A percentile compares a stretch with the other conserved stretches of the same genome.
Conservation (phyloP, 1,140 invertebrate species). For the Grapholita molesta region DNA sequence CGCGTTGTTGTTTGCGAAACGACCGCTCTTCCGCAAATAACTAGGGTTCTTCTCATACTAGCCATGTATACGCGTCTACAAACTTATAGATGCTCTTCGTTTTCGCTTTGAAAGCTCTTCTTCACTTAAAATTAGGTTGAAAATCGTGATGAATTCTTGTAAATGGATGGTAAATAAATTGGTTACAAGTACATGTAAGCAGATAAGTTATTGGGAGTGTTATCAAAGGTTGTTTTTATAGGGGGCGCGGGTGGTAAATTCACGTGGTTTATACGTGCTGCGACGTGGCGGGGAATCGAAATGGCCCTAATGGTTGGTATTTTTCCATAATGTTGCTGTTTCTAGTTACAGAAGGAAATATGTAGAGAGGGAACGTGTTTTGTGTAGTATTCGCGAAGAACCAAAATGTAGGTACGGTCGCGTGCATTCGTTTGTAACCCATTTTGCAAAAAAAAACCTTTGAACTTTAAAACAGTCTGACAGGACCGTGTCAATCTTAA, state of each 20-base stretch:
- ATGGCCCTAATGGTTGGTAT: neutral
- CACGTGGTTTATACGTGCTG: neutral
- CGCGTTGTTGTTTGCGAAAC: neutral
- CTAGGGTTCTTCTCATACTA: neutral
- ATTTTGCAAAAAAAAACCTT: too few relatives aligned
- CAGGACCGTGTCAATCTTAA: too few relatives aligned
- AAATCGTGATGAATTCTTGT: neutral
- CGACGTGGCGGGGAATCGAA: neutral
- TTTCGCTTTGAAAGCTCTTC: neutral
- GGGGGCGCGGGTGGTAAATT: constrained; percentile 1
- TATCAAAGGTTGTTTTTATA: constrained; percentile 17
- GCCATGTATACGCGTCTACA: neutral
- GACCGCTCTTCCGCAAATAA: neutral
- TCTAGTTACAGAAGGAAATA: neutral
- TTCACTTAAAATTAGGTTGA: neutral
- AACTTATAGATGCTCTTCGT: neutral
- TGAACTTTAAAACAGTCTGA: too few relatives aligned
- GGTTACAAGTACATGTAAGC: neutral
- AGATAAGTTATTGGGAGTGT: constrained; percentile 1
- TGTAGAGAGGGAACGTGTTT: neutral
- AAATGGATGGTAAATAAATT: neutral
- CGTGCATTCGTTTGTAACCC: too few relatives aligned
- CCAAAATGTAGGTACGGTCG: too few relatives aligned
- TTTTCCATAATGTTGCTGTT: neutral
- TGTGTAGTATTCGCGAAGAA: too few relatives aligned